A percentile compares a stretch with the other conserved stretches of the same genome.
Evolutionary conservation across 2,797 vertebrate species (phyloP).

Genomic region (Anolis apletophallus): DNA sequence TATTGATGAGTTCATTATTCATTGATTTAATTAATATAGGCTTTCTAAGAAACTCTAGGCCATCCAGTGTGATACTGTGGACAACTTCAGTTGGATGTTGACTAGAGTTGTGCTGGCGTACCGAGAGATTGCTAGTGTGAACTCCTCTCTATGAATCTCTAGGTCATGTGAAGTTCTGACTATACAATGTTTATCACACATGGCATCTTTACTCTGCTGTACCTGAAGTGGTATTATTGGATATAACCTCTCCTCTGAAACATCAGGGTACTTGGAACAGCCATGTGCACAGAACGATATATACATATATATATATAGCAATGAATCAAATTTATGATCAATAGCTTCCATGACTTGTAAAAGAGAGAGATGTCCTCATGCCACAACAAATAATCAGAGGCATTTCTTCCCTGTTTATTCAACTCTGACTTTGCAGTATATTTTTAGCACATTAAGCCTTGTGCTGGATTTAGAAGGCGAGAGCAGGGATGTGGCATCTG

Average conservation of each 20-base stretch:
- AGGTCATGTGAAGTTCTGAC: too few species aligned
- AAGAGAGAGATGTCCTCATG: neutral
- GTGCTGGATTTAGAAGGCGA: constrained; percentile 30
- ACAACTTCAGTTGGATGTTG: too few species aligned
- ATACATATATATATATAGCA: too few species aligned
- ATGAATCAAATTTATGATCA: neutral
- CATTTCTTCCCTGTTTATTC: neutral
- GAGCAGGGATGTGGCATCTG: neutral
- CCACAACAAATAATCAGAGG: neutral
- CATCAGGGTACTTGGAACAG: neutral
- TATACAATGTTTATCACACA: neutral
- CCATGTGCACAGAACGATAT: neutral
- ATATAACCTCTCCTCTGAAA: neutral
- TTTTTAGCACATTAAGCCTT: constrained; percentile 34
- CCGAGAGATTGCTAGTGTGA: too few species aligned
- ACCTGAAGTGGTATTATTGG: too few species aligned
- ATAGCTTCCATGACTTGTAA: neutral
- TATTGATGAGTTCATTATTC: too few species aligned
- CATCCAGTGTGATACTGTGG: too few species aligned
- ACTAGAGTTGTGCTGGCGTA: too few species aligned
- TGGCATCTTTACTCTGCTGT: neutral
- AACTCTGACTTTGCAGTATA: constrained; percentile 21
- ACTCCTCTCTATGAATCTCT: too few species aligned
- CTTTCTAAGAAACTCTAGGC: too few species aligned
- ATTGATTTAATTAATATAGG: too few species aligned